These are phyloP conservation scores for Eupithecia subfuscata DNA, from an alignment of 2,888 invertebrate species.

Conservation along the genomic window DNA sequence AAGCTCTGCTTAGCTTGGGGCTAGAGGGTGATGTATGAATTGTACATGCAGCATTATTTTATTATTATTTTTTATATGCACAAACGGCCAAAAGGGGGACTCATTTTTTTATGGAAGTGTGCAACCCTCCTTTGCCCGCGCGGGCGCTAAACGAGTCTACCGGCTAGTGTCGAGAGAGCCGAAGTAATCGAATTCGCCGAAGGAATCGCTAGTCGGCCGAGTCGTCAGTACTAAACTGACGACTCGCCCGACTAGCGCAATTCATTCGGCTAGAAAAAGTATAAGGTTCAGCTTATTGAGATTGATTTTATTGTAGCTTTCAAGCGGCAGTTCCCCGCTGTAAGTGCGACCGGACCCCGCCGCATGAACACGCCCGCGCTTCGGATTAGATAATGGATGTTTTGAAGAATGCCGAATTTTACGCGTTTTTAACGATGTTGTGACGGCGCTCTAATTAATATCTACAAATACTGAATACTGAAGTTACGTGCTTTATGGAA, in stretches of 20 bases:
- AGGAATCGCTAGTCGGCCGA: no score
- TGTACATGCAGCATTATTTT: no score
- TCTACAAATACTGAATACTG: slow-evolving; percentile 11
- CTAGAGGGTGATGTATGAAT: no score
- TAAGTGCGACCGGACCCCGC: slow-evolving; percentile 46
- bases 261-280: background rate
- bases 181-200: background rate
- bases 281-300: background rate
- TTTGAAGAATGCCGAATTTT: slow-evolving; percentile 58
- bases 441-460: slow-evolving; percentile 44
- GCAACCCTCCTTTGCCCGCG: background rate
- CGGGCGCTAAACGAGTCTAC: background rate
- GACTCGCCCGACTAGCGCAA: background rate
- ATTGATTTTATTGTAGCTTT: background rate
- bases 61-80: no score
- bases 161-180: background rate
- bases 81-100: background rate
- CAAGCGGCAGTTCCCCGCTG: slow-evolving; percentile 36
- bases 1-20: no score
- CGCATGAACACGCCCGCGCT: slow-evolving; percentile 61
- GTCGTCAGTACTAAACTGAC: background rate
- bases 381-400: slow-evolving; percentile 73
- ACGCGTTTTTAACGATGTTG: slow-evolving; percentile 47
- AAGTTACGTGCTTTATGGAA: background rate
- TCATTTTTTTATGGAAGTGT: background rate